These are phyloP conservation scores for Ctenosaura bakeri DNA, from an alignment of 2,797 vertebrate species.

Conservation along the genomic window DNA sequence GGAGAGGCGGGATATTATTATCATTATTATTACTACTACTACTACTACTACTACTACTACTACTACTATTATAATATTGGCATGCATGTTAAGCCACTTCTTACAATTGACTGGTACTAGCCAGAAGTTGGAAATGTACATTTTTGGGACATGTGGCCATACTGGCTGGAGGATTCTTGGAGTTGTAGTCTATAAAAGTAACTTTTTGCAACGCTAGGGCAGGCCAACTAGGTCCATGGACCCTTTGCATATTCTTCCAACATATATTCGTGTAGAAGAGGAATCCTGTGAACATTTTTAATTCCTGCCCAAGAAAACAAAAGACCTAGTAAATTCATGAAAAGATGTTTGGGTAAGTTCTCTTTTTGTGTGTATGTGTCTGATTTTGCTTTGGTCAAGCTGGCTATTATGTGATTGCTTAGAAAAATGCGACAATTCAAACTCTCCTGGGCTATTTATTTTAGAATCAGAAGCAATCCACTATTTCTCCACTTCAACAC, in stretches of 20 bases:
- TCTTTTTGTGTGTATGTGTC: too few relatives aligned
- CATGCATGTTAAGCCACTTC: not conserved
- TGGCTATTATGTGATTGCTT: not conserved
- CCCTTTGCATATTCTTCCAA: not conserved
- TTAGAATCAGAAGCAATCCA: conserved; percentile 39
- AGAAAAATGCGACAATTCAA: not conserved
- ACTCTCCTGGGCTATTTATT: not conserved
- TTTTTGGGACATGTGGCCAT: too few relatives aligned
- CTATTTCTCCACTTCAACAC: not conserved
- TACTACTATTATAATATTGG: too few relatives aligned
- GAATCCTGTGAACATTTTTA: not conserved
- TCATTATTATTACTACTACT: too few relatives aligned
- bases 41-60: too few relatives aligned
- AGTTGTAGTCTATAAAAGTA: too few relatives aligned
- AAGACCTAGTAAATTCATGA: not conserved
- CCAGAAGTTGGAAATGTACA: too few relatives aligned
- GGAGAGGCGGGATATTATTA: too few relatives aligned
- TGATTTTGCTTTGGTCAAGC: not conserved
- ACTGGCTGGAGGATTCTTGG: too few relatives aligned
- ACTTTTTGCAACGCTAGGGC: too few relatives aligned
- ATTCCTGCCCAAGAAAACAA: not conserved
- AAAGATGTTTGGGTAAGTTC: not conserved
- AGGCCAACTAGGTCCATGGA: too few relatives aligned
- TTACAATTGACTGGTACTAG: not conserved
- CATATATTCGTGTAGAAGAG: not conserved